Percentiles rank a stretch among this genome's conserved stretches.
These are phyloP conservation scores for Andrena marginata DNA, from an alignment of 2,888 invertebrate species.

Conservation along the genomic window DNA sequence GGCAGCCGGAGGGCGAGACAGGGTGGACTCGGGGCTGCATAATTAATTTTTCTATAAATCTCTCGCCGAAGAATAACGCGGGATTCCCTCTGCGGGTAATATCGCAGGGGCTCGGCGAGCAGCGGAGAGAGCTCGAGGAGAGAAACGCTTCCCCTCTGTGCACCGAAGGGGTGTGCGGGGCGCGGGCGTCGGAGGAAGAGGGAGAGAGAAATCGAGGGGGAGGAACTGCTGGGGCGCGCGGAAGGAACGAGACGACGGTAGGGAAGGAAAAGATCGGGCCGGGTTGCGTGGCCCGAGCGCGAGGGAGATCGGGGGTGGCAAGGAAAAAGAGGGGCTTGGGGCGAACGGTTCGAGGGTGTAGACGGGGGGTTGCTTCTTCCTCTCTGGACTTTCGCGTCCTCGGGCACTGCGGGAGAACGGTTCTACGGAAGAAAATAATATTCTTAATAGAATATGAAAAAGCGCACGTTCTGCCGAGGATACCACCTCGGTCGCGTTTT, in stretches of 20 bases:
- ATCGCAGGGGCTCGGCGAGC: slow-evolving; percentile 58
- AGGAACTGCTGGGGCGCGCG: slow-evolving; percentile 26
- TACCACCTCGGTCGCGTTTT: slow-evolving; percentile 28
- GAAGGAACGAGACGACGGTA: slow-evolving; percentile 30
- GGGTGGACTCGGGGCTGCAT: slow-evolving; percentile 59
- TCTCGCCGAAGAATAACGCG: slow-evolving; percentile 76
- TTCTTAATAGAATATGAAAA: slow-evolving; percentile 61
- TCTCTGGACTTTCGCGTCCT: slow-evolving; percentile 62
- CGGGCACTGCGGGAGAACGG: slow-evolving; percentile 51
- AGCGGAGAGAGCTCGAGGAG: slow-evolving; percentile 67
- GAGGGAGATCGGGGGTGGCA: slow-evolving; percentile 21
- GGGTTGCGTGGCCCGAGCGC: slow-evolving; percentile 16
- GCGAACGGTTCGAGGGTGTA: not conserved
- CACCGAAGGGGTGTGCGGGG: slow-evolving; percentile 39
- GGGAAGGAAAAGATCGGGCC: slow-evolving; percentile 51
- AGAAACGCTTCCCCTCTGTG: slow-evolving; percentile 72
- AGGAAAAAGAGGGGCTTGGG: slow-evolving; percentile 1
- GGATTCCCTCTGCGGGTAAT: slow-evolving; percentile 75
- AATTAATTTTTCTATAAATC: slow-evolving; percentile 75
- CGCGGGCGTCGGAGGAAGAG: slow-evolving; percentile 45
- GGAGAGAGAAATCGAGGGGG: slow-evolving; percentile 48
- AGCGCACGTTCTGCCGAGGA: slow-evolving; percentile 34
- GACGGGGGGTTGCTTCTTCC: slow-evolving; percentile 63
- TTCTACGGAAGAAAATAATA: slow-evolving; percentile 65
- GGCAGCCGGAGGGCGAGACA: not conserved